phyloP scores from a whole-genome alignment of 2,797 vertebrate genomes.

The Hypotaenidia okinawae region DNA sequence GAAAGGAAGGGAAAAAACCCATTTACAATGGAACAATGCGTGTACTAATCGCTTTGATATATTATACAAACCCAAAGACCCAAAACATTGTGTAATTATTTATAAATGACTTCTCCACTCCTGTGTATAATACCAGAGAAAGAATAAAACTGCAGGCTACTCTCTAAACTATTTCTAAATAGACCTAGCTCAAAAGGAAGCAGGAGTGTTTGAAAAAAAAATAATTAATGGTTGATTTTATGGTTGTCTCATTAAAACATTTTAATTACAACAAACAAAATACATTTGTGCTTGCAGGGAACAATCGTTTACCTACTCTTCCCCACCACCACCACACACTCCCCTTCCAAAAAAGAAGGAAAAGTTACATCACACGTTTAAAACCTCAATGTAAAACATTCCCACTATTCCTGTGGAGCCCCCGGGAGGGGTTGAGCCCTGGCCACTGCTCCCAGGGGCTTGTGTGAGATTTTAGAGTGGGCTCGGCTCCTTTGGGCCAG shows the following conservation, averaged over 20 bases:
- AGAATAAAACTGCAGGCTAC: constrained; percentile 98
- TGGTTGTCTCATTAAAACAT: constrained; percentile 99
- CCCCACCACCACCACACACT: too few relatives aligned
- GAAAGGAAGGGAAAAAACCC: constrained; percentile 87
- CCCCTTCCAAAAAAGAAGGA: constrained; percentile 6
- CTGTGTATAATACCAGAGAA: constrained; percentile 87
- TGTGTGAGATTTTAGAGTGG: background rate
- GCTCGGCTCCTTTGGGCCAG: background rate
- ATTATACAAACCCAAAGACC: constrained; percentile 99
- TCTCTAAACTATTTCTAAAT: constrained; percentile 93
- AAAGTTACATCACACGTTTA: constrained; percentile 24
- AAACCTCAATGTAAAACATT: constrained; percentile 48
- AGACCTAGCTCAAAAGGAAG: constrained; percentile 87
- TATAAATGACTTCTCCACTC: constrained; percentile 98
- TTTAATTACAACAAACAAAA: constrained; percentile 95
- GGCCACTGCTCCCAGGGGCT: background rate
- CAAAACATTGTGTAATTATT: constrained; percentile 99
- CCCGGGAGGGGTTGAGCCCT: background rate
- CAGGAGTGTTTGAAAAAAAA: constrained; percentile 89
- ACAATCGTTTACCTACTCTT: constrained; percentile 67
- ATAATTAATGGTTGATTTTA: constrained; percentile 98
- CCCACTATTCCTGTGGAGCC: constrained; percentile 10
- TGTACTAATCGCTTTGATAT: constrained; percentile 99
- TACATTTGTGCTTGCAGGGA: constrained; percentile 76
- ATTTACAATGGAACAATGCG: constrained; percentile 97